Conservation (phyloP, 2,888 invertebrate species). For the Dicyrtomina minuta region DNA sequence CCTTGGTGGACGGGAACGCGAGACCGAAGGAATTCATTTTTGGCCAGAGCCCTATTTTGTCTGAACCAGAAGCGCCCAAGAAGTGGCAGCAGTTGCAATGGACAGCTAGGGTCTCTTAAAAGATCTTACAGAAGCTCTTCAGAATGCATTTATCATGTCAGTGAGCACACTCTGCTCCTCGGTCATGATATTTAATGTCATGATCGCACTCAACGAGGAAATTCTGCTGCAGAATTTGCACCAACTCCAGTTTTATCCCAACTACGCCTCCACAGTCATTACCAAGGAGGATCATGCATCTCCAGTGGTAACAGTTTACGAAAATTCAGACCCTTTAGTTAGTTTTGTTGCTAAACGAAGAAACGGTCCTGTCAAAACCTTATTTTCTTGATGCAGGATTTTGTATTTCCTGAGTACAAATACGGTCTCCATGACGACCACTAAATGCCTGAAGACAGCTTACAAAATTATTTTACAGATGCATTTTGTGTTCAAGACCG, state of each 20-base stretch:
- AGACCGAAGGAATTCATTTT: conserved; percentile 55
- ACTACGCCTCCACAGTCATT: conserved; percentile 3
- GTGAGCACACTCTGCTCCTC: conserved; percentile 28
- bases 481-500: not conserved
- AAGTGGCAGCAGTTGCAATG: too few relatives aligned
- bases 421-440: not conserved
- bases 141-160: conserved; percentile 26
- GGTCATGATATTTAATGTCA: conserved; percentile 27
- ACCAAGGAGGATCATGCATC: not conserved
- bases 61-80: conserved; percentile 54
- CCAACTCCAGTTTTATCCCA: conserved; percentile 30
- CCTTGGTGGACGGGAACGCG: conserved; percentile 54
- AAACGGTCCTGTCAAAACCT: not conserved
- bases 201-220: conserved; percentile 12
- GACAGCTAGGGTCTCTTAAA: conserved; percentile 30
- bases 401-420: conserved; percentile 7
- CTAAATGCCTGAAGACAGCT: not conserved
- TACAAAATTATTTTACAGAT: not conserved
- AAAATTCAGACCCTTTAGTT: too few relatives aligned
- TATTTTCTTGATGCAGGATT: not conserved
- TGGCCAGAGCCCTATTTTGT: too few relatives aligned
- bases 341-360: too few relatives aligned
- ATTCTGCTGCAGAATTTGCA: conserved; percentile 2
- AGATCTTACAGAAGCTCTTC: conserved; percentile 13
- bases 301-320: too few relatives aligned